These are phyloP conservation scores for Poecile montanus DNA, from an alignment of 2,797 vertebrate species.

Conservation along the genomic window DNA sequence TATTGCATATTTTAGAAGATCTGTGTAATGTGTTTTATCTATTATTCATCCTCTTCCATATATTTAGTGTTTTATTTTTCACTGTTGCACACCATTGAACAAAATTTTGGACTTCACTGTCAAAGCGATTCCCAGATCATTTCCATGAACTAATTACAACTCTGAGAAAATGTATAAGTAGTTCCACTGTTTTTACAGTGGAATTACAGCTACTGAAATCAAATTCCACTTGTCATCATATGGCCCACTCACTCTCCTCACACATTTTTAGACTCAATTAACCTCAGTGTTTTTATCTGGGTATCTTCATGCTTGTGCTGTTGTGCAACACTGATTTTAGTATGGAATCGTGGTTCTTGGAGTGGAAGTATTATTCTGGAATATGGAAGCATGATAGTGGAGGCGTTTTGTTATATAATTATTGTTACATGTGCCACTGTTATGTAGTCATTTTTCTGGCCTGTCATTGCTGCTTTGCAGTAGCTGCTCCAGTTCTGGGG, in stretches of 20 bases:
- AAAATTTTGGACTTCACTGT: slow-evolving; percentile 2
- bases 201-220: not conserved
- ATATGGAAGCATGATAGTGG: not conserved
- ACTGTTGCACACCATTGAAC: not conserved
- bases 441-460: not conserved
- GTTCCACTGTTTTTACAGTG: not conserved
- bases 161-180: not conserved
- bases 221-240: not conserved
- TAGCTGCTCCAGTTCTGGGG: not conserved
- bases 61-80: slow-evolving; percentile 14
- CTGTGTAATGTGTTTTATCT: not conserved
- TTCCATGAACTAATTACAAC: not conserved
- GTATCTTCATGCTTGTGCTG: not conserved
- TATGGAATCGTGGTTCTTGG: not conserved
- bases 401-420: not conserved
- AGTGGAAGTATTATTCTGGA: not conserved
- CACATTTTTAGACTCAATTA: not conserved
- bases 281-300: not conserved
- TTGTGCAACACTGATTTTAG: not conserved
- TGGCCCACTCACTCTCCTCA: not conserved
- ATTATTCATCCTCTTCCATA: slow-evolving; percentile 1
- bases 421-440: not conserved
- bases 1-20: slow-evolving; percentile 9
- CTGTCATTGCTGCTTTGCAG: not conserved
- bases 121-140: not conserved